Evolutionary conservation across 2,888 invertebrate species (phyloP), one percentile per base, ranked within the genome.

Genomic region (Anaspis maculata): DNA sequence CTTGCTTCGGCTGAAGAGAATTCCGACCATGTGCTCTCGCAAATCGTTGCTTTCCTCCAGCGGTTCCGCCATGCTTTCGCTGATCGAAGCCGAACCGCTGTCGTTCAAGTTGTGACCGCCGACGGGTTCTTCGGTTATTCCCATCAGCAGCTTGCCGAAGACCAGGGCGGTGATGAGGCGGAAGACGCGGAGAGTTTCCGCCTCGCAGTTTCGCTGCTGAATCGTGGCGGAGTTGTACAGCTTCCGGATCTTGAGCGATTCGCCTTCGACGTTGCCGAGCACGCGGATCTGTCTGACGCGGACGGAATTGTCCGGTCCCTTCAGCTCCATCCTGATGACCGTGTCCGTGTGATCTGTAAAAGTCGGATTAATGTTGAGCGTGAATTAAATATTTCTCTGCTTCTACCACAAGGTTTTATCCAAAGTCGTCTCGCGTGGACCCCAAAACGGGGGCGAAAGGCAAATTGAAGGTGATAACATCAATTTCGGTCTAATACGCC

Each of bases 1-100:
- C 62, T 94, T 92, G 60, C 90, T 90, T 28, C 94, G 77, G 35
- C 91, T 90, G 64, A 95, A 96, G 27, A 96, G 70, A 51, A 96
- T 95, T 39, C 95, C 94, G 25, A 95, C 95, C 76, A 96, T 91
- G 59, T 95, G 95, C 57, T 95, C 95, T 25, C 92, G 78, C 4
- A 96, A 45, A 61, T 71, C 55, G 58, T 71, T 63, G 57, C 68
- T 62, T 39, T 67, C 66, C 44, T 65, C 64, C 25, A 63, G 40
- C 52, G 73, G 61, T 65, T 76, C 62, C 59, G 55, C 43, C 13
- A 19, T 2, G 30, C 52, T 56, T 33, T 66, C 66, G 37, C 52
- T 59, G 4, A 53, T 51, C 11, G 61, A 60, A 9, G 58, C 30
- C 3, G 55, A 54, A 14, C 33, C 54, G 25, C 52, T 57, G 27